A percentile compares a stretch with the other conserved stretches of the same genome.
phyloP scores from a whole-genome alignment of 92 coral and sea anemone genomes.

The Zoanthus sansibaricus region DNA sequence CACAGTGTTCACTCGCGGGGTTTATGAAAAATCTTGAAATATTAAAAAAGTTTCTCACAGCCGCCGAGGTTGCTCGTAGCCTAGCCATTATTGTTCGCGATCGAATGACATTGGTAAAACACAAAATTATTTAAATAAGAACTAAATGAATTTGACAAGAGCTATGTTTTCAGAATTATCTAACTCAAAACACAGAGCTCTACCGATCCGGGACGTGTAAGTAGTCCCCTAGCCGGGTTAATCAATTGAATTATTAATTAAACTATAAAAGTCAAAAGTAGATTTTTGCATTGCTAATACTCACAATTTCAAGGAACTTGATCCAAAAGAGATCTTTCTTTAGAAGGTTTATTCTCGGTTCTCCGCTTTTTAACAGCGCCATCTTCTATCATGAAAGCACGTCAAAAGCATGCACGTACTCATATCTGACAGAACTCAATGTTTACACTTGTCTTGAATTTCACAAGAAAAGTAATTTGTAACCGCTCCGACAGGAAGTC shows the following conservation, averaged over 20 bases:
- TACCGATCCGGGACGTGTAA: too few relatives aligned
- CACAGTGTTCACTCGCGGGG: too few relatives aligned
- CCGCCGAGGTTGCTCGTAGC: too few relatives aligned
- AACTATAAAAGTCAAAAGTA: not conserved
- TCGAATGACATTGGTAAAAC: too few relatives aligned
- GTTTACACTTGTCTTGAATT: not conserved
- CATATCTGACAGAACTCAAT: not conserved
- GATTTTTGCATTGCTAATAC: conserved; percentile 22
- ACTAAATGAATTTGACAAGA: too few relatives aligned
- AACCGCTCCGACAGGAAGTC: not conserved
- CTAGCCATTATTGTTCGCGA: too few relatives aligned
- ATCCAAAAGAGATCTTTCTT: conserved; percentile 77
- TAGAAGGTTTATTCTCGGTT: conserved; percentile 73
- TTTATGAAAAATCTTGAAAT: too few relatives aligned
- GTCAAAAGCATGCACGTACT: not conserved
- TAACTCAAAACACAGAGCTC: too few relatives aligned
- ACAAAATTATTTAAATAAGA: too few relatives aligned
- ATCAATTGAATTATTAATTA: not conserved
- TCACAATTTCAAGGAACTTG: conserved; percentile 80
- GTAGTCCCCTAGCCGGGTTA: not conserved
- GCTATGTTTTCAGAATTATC: too few relatives aligned
- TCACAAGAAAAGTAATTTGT: not conserved
- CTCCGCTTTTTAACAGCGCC: conserved; percentile 79
- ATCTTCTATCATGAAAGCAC: conserved; percentile 30
- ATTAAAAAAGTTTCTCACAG: too few relatives aligned